Conservation (phyloP, 92 coral and sea anemone species). For the Siderastrea radians region DNA sequence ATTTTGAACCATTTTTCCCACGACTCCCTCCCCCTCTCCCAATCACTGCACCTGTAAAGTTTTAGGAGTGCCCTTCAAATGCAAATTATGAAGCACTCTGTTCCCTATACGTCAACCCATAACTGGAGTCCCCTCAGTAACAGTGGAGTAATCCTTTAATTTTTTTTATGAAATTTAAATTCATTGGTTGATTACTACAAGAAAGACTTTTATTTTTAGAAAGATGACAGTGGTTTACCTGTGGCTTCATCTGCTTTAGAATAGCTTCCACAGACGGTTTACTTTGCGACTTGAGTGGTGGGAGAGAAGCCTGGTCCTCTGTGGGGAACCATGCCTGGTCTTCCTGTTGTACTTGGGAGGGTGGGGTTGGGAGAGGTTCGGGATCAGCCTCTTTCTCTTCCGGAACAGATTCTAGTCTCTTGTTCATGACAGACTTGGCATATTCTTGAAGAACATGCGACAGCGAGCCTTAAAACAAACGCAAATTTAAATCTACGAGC, state of each 20-base stretch:
- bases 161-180: too few relatives aligned
- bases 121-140: neutral
- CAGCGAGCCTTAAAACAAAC: constrained; percentile 41
- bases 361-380: constrained; percentile 46
- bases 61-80: too few relatives aligned
- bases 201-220: neutral
- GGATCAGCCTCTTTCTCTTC: constrained; percentile 68
- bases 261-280: constrained; percentile 59
- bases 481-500: neutral
- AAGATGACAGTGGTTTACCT: constrained; percentile 46
- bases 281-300: constrained; percentile 2
- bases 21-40: too few relatives aligned
- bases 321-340: constrained; percentile 15
- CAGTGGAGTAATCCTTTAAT: too few relatives aligned
- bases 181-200: neutral
- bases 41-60: too few relatives aligned
- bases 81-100: too few relatives aligned
- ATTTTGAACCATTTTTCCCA: too few relatives aligned
- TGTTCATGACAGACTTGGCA: constrained; percentile 69
- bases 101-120: neutral
- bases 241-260: constrained; percentile 64
- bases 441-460: constrained; percentile 84
- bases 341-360: constrained; percentile 20
- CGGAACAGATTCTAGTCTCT: constrained; percentile 61
- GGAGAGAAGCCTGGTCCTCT: constrained; percentile 6